Conservation (phyloP, 2,888 invertebrate genomes). For the Pocota personata region DNA sequence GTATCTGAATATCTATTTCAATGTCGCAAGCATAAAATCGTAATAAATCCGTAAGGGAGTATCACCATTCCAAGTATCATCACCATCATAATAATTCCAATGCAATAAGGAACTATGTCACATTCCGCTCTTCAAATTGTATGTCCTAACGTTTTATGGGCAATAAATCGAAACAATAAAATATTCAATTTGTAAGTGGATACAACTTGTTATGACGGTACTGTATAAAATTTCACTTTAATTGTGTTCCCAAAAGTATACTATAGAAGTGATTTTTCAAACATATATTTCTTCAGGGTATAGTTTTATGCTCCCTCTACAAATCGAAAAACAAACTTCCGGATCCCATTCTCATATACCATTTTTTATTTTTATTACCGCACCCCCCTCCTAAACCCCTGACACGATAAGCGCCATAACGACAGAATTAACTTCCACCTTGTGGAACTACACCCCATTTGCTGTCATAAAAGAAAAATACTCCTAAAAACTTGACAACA, state of each 20-base stretch:
- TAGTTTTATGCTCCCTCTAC: neutral
- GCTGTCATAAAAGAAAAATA: neutral
- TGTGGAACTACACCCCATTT: neutral
- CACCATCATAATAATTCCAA: neutral
- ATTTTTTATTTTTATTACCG: neutral
- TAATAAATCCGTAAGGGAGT: conserved; percentile 25
- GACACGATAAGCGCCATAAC: neutral
- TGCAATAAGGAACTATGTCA: neutral
- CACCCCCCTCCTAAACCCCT: neutral
- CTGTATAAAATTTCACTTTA: conserved; percentile 15
- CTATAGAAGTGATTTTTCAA: neutral
- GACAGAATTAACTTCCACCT: neutral
- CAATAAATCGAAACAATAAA: conserved; percentile 13
- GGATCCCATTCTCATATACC: neutral
- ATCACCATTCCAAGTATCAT: neutral
- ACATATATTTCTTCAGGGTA: neutral
- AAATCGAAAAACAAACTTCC: neutral
- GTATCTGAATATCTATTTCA: conserved; percentile 7
- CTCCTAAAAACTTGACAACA: neutral
- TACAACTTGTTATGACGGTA: neutral
- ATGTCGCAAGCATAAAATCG: conserved; percentile 14
- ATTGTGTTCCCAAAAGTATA: conserved; percentile 36
- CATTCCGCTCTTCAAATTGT: neutral
- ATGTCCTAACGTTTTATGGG: neutral
- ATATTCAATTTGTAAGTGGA: neutral